Base-by-base conservation (phyloP, 2,888 invertebrate species). In the Erebia ligea region DNA sequence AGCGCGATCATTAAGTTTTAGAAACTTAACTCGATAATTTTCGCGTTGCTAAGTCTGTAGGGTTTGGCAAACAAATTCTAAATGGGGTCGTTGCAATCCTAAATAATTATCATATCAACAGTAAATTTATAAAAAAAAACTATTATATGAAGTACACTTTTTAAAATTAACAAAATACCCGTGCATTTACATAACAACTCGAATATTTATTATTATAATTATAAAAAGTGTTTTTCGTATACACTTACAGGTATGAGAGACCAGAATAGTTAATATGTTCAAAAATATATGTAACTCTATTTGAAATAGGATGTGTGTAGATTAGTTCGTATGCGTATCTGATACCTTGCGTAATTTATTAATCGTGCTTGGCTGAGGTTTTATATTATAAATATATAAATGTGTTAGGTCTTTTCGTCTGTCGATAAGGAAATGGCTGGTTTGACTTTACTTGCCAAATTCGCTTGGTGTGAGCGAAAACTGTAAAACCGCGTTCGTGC, bases 291-390 rank as follows among this genome's bases (percentile, higher is more conserved):
- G 75, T 82, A 76, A 78, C 79, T 79, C 79, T 79, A 77, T 79
- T 67, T 25, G 57, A 67, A 67, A 67, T 67, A 67, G 70, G 42
- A 80, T 80, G 84, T 88, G 86, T 87, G 83, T 88, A 90, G 87
- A 83, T 82, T 88, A 86, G 83, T 82, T 67, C 58, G 67, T 82
- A 78, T 78, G 82, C 81, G 84, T 79, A 76, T 77, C 76, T 76
- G 72, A 77, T 71, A 79, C 78, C 78, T 79, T 82, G 81, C 79
- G 76, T 80, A 75, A 76, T 76, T 76, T 75, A 82, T 76, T 87
- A 82, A 84, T 85, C 82, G 83, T 86, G 91, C 91, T 91, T 91
- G 81, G 88, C 89, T 87, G 83, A 81, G 71, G 72, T 76, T 78
- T 73, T 73, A 68, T 68, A 70, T 70, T 67, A 70, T 56, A 79